A percentile compares a stretch with the other conserved stretches of the same genome.
Conservation (phyloP, 2,888 invertebrate genomes). For the Cinara cedri region DNA sequence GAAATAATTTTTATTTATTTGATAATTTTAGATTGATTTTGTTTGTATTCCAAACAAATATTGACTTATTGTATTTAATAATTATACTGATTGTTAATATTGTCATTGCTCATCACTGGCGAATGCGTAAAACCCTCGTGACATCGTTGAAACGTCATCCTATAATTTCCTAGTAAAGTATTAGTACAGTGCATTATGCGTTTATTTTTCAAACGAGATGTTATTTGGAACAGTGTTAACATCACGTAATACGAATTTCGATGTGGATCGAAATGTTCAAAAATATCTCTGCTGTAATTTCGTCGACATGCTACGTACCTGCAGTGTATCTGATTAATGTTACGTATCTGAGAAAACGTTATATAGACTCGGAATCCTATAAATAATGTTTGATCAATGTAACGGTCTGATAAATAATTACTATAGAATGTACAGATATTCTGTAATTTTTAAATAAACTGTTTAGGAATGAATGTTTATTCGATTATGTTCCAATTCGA, state of each 20-base stretch:
- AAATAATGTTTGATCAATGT: not conserved
- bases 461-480: not conserved
- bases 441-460: not conserved
- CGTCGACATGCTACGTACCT: slow-evolving; percentile 16
- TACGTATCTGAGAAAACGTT: not conserved
- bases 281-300: slow-evolving; percentile 19
- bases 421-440: not conserved
- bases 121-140: too few relatives aligned
- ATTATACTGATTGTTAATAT: too few relatives aligned
- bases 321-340: slow-evolving; percentile 5
- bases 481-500: too few relatives aligned
- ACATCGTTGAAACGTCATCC: too few relatives aligned
- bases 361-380: not conserved
- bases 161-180: too few relatives aligned
- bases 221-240: not conserved
- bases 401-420: slow-evolving; percentile 30
- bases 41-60: too few relatives aligned
- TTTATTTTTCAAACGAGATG: not conserved
- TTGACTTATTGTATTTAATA: not conserved
- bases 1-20: slow-evolving; percentile 2
- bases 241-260: slow-evolving; percentile 21
- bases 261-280: not conserved
- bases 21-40: too few relatives aligned
- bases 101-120: too few relatives aligned
- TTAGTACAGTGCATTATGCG: not conserved